These are phyloP conservation scores for Paragorgia papillata DNA, from an alignment of 92 coral and sea anemone species.

Conservation along the genomic window DNA sequence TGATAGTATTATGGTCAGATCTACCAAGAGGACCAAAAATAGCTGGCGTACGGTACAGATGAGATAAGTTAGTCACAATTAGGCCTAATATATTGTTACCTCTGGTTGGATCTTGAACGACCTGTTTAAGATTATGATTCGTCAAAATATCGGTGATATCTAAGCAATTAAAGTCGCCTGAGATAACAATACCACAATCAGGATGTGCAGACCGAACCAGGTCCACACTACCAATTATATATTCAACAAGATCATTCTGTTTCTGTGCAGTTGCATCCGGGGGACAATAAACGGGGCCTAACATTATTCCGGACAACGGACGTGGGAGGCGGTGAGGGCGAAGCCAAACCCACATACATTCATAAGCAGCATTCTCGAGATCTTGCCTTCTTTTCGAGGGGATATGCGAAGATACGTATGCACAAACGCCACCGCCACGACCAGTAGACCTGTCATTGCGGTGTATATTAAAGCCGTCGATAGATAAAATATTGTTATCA, in stretches of 20 bases:
- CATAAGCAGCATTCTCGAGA: too few relatives aligned
- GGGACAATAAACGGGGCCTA: slow-evolving; percentile 35
- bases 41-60: neutral
- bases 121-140: slow-evolving; percentile 29
- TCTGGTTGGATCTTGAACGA: slow-evolving; percentile 31
- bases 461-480: too few relatives aligned
- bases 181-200: slow-evolving; percentile 52
- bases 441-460: too few relatives aligned
- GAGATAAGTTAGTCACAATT: slow-evolving; percentile 20
- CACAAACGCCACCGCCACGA: too few relatives aligned
- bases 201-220: slow-evolving; percentile 37
- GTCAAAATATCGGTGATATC: slow-evolving; percentile 28
- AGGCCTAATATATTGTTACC: slow-evolving; percentile 19
- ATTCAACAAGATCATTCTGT: slow-evolving; percentile 28
- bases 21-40: slow-evolving; percentile 37
- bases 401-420: too few relatives aligned
- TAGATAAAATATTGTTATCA: too few relatives aligned
- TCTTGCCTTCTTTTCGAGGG: too few relatives aligned
- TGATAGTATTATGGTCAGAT: slow-evolving; percentile 48
- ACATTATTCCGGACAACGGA: slow-evolving; percentile 51
- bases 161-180: too few relatives aligned
- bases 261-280: slow-evolving; percentile 38
- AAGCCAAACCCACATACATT: slow-evolving; percentile 54
- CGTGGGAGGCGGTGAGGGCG: slow-evolving; percentile 52
- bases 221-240: slow-evolving; percentile 46